phyloP scores from a whole-genome alignment of 2,113 vertebrate species.

The Microcebus griseorufus region DNA sequence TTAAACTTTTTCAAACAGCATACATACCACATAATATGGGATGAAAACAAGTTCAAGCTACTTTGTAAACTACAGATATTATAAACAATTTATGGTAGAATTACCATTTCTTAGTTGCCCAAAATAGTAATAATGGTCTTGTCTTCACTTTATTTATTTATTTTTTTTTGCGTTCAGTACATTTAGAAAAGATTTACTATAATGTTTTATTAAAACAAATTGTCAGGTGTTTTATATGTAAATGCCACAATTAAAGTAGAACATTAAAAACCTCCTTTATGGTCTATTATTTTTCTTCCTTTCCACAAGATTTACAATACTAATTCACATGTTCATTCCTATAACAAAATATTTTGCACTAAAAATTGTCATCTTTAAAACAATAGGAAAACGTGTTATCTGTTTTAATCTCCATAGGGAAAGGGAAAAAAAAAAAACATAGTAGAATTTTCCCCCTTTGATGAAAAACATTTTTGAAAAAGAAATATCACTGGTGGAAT shows the following conservation, averaged over 20 bases:
- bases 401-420: background rate
- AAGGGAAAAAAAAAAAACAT: background rate
- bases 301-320: background rate
- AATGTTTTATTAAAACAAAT: background rate
- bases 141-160: background rate
- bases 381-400: background rate
- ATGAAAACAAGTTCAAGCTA: background rate
- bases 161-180: background rate
- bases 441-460: background rate
- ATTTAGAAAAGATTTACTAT: background rate
- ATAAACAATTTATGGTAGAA: background rate
- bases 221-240: background rate
- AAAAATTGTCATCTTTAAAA: constrained; percentile 30
- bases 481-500: background rate
- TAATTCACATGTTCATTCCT: background rate
- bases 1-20: no score
- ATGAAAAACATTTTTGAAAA: background rate
- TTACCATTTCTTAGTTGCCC: background rate
- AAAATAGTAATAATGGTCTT: background rate
- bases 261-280: background rate
- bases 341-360: background rate
- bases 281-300: background rate
- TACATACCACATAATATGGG: accelerated
- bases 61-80: background rate
- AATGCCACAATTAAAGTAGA: background rate